Evolutionary conservation across 2,113 vertebrate species (phyloP).

Genomic region (Spermophilus dauricus): DNA sequence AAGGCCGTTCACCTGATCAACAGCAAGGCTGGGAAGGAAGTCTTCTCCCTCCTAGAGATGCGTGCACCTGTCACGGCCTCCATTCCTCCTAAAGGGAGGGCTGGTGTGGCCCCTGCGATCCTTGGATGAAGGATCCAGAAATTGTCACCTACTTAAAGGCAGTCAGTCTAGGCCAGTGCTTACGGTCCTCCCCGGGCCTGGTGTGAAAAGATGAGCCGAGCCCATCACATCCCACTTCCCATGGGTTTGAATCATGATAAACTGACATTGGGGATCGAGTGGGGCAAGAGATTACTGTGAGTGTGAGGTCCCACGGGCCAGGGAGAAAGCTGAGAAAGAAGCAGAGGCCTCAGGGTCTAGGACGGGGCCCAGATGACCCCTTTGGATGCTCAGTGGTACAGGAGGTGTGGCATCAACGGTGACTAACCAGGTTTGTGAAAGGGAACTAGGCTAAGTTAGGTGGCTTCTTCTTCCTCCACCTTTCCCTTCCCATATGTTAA

Average conservation of each 20-base stretch:
- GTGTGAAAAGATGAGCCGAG: neutral
- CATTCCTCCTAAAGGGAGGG: neutral
- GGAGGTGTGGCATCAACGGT: neutral
- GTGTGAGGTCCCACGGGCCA: neutral
- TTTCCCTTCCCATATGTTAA: neutral
- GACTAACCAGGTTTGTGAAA: no score
- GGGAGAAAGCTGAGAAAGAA: neutral
- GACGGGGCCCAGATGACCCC: neutral
- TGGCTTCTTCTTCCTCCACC: neutral
- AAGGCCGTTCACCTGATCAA: neutral
- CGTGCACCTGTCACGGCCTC: fast-evolving
- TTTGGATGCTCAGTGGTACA: neutral
- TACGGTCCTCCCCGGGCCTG: neutral
- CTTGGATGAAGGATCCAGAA: neutral
- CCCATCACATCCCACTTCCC: neutral
- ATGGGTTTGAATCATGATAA: neutral
- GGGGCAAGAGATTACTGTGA: no score
- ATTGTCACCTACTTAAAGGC: neutral
- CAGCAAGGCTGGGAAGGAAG: neutral
- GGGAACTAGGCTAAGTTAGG: neutral
- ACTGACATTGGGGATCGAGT: no score
- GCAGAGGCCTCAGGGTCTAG: neutral
- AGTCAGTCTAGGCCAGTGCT: neutral
- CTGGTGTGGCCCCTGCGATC: neutral
- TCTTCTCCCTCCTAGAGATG: no score